These are phyloP conservation scores for Myotis pilosus DNA, from an alignment of 2,797 vertebrate species.

Conservation along the genomic window DNA sequence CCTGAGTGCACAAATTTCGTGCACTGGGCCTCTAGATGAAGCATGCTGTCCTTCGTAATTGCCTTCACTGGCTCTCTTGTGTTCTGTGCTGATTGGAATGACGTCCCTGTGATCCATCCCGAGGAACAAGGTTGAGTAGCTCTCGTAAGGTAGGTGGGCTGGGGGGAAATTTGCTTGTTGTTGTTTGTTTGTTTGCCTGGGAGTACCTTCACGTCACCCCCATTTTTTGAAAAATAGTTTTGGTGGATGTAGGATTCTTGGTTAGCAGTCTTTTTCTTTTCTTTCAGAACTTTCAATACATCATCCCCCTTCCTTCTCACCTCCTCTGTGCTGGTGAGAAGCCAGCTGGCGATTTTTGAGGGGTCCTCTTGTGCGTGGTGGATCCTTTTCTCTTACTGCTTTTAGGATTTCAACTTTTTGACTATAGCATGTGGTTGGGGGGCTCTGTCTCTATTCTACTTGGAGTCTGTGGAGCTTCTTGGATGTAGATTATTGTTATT, in stretches of 20 bases:
- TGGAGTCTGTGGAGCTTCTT: neutral
- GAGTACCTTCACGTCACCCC: neutral
- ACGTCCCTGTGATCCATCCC: neutral
- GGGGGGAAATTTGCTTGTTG: neutral
- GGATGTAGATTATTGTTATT: too few relatives aligned
- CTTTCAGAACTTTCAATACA: neutral
- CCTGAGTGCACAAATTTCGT: too few relatives aligned
- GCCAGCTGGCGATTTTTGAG: neutral
- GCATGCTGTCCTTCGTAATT: neutral
- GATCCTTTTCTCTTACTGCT: neutral
- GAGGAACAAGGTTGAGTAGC: neutral
- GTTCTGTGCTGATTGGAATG: neutral
- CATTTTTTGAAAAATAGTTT: neutral
- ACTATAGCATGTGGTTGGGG: neutral
- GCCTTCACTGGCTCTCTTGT: neutral
- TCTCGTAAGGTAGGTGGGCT: neutral
- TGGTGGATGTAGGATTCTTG: neutral
- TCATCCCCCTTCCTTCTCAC: neutral
- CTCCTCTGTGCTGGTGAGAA: neutral
- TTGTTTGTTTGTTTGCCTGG: neutral
- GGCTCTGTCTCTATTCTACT: neutral
- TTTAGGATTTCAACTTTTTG: neutral
- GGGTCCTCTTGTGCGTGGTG: neutral
- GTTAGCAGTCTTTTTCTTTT: neutral
- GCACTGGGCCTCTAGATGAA: neutral